Conservation (phyloP, 2,888 invertebrate species). For the Hemistola chrysoprasaria region DNA sequence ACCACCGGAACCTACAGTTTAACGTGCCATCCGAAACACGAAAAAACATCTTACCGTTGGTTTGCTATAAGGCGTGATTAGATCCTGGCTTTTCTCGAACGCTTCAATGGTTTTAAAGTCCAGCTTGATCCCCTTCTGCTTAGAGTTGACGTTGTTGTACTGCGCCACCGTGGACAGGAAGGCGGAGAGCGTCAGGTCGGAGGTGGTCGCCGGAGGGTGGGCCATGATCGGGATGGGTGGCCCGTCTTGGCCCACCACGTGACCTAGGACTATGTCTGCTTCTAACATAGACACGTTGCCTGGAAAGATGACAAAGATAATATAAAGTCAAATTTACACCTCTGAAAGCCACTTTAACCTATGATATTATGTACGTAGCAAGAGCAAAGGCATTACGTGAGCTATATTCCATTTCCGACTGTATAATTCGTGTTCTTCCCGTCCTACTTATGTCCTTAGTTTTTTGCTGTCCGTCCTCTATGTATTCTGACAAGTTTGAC, state of each 20-base stretch:
- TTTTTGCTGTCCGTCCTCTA: too few species aligned
- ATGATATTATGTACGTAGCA: too few species aligned
- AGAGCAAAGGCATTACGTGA: too few species aligned
- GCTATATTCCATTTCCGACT: too few species aligned
- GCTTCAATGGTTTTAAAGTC: slow-evolving; percentile 93
- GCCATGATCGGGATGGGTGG: slow-evolving; percentile 90
- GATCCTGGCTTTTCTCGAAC: slow-evolving; percentile 80
- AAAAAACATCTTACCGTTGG: slow-evolving; percentile 50
- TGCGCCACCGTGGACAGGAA: slow-evolving; percentile 85
- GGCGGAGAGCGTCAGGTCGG: slow-evolving; percentile 88
- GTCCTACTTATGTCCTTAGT: too few species aligned
- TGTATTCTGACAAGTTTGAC: too few species aligned
- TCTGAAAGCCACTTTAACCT: too few species aligned
- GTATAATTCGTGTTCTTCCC: too few species aligned
- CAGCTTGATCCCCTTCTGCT: slow-evolving; percentile 90
- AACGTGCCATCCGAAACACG: too few species aligned
- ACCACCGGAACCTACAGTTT: too few species aligned
- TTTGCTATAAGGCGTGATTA: slow-evolving; percentile 63
- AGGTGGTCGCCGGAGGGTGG: slow-evolving; percentile 88
- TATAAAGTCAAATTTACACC: too few species aligned
- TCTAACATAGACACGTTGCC: slow-evolving; percentile 90
- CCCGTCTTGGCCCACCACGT: slow-evolving; percentile 70
- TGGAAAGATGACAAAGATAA: too few species aligned
- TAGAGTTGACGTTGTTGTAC: slow-evolving; percentile 62
- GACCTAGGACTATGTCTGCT: slow-evolving; percentile 91